Base-by-base conservation (phyloP, 2,113 vertebrate genomes). In the Phalacrocorax carbo region DNA sequence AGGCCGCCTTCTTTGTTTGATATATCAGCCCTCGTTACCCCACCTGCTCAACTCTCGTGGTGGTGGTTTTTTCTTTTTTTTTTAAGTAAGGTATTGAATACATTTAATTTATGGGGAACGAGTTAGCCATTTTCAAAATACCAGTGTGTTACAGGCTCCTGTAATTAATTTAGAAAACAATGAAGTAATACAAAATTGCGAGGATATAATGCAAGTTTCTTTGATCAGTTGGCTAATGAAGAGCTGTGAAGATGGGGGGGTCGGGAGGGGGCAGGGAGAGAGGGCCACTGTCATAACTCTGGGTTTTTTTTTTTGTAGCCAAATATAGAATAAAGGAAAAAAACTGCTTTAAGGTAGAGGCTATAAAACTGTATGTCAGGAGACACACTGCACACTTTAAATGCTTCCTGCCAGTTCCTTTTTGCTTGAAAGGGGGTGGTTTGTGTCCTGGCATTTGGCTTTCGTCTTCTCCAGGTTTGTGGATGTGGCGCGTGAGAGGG, bases 181-280 rank as follows among this genome's bases (percentile, higher is more conserved):
- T 15, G 13, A 54, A 71, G 15, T 19, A 34, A 7, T 30, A 40
- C 3, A 25, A 9, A 52, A 49, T 34, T 4, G 7, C 2, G n/a
- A 32, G 66, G 9, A 0, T 44, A 0, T 8, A 18, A 57, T 3
- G 0, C 27, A 27, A 9, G 8, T 62, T 73, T 61, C 4, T 7
- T 61, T 22, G 36, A 9, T 70, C 49, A 40, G 7, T 7, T 61
- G 46, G 38, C 13, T 84, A 8, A 23, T 1, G 44, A 65, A 46
- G 87, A 55, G 49, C 52, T 81, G 73, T 22, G 60, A 38, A 46
- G 38, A 23, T 58, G 0, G 42, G 42, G 5, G 9, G 6, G 29
- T 21, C n/a, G 46, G 52, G 17, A 5, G 27, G 29, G 40, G 52
- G 17, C 52, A 36, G 58, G 76, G 42, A 40, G 17, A 55, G 30